A percentile compares a stretch with the other conserved stretches of the same genome.
Conservation (phyloP, 2,113 vertebrate species). For the Perccottus glenii region DNA sequence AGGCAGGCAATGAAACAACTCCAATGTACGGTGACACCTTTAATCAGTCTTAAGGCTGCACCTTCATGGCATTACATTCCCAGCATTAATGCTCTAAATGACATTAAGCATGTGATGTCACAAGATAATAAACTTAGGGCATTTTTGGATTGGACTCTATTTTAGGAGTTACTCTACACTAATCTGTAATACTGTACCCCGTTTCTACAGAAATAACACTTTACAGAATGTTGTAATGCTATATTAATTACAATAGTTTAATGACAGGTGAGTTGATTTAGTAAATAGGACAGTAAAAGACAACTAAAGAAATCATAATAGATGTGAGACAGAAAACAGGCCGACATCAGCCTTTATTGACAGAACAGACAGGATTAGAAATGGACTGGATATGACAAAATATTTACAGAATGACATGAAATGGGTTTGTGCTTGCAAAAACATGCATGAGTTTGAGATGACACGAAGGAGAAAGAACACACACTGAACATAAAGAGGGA, state of each 20-base stretch:
- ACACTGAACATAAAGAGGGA: conserved; percentile 15
- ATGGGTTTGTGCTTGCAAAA: conserved; percentile 15
- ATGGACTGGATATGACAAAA: conserved; percentile 20
- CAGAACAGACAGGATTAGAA: conserved; percentile 29
- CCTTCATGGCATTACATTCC: conserved; percentile 9
- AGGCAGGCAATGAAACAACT: conserved; percentile 9
- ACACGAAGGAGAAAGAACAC: conserved; percentile 31
- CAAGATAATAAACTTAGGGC: background rate
- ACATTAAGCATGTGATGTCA: conserved; percentile 2
- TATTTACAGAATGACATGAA: conserved; percentile 37
- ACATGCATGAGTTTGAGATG: conserved; percentile 58
- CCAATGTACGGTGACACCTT: conserved; percentile 10
- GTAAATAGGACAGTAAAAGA: background rate
- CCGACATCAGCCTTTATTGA: conserved; percentile 61
- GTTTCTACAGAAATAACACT: background rate
- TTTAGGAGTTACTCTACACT: background rate
- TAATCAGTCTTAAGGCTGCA: conserved; percentile 37
- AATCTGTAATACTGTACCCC: background rate
- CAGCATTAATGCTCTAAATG: conserved; percentile 4
- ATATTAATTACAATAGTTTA: background rate
- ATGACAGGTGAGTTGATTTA: background rate
- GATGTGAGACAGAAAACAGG: conserved; percentile 44
- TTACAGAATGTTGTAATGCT: background rate
- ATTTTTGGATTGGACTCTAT: conserved; percentile 13
- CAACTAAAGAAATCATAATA: background rate